These are phyloP conservation scores for Amphiprion clarkii DNA, from an alignment of 2,797 vertebrate species.

Conservation along the genomic window DNA sequence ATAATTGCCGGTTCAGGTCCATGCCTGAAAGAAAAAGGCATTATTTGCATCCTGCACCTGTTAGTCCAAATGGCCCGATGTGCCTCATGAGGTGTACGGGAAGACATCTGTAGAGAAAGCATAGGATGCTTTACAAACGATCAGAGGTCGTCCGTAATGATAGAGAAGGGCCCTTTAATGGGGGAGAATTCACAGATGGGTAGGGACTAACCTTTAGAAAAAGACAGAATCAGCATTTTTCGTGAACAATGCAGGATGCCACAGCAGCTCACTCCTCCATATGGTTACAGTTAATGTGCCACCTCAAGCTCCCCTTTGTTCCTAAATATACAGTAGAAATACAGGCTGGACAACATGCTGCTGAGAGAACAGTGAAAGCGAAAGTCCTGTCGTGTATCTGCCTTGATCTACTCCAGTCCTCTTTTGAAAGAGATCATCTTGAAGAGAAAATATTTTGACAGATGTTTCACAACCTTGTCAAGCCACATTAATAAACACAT, in stretches of 20 bases:
- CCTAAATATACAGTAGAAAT: background rate
- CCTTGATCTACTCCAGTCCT: constrained; percentile 7
- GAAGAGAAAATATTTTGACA: constrained; percentile 14
- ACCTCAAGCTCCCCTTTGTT: constrained; percentile 14
- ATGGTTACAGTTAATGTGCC: constrained; percentile 21
- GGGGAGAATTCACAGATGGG: constrained; percentile 1
- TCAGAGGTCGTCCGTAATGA: background rate
- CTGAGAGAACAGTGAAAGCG: background rate
- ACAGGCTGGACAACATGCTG: constrained; percentile 7
- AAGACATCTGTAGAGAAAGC: background rate
- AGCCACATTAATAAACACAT: background rate
- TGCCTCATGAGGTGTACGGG: background rate
- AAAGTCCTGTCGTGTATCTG: background rate
- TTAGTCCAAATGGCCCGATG: constrained; percentile 38
- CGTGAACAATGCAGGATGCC: background rate
- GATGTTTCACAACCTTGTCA: constrained; percentile 17
- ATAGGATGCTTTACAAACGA: constrained; percentile 5
- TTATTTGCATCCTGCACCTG: constrained; percentile 64
- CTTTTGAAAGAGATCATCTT: constrained; percentile 8
- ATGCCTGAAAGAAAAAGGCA: constrained; percentile 66
- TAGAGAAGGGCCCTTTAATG: background rate
- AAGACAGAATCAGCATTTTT: constrained; percentile 35
- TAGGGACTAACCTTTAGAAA: constrained; percentile 41
- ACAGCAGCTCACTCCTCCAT: background rate
- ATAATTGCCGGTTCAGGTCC: constrained; percentile 41